A percentile compares a stretch with the other conserved stretches of the same genome.
Conservation (phyloP, 1,140 invertebrate species). For the Leptonema lineaticorne region DNA sequence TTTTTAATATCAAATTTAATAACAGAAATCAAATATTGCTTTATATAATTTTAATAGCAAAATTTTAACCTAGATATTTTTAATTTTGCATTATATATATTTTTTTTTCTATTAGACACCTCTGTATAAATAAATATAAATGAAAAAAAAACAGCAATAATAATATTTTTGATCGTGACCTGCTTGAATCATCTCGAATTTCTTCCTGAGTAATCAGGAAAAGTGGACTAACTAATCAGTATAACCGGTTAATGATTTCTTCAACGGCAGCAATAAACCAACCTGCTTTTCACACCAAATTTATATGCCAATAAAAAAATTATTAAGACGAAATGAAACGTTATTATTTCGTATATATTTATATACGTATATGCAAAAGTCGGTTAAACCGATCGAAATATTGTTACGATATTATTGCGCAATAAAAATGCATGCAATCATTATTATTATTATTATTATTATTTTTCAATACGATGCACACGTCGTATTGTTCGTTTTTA, state of each 20-base stretch:
- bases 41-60: too few species aligned
- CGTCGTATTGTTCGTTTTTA: too few species aligned
- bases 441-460: background rate
- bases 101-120: too few species aligned
- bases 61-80: too few species aligned
- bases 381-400: background rate
- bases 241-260: constrained; percentile 11
- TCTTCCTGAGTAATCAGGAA: constrained; percentile 6
- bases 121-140: too few species aligned
- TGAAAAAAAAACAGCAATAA: too few species aligned
- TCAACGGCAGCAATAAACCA: background rate
- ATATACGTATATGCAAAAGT: background rate
- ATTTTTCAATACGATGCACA: too few species aligned
- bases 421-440: background rate
- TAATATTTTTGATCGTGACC: constrained; percentile 10
- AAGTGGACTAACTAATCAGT: background rate
- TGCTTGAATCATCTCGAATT: constrained; percentile 10
- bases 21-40: too few species aligned
- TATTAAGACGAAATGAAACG: background rate
- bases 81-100: too few species aligned
- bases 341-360: too few species aligned
- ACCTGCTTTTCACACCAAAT: too few species aligned
- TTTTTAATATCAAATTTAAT: too few species aligned
- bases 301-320: background rate
- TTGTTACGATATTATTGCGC: background rate